These are phyloP conservation scores for Tortrix viridana DNA, from an alignment of 2,888 invertebrate species.

Conservation along the genomic window DNA sequence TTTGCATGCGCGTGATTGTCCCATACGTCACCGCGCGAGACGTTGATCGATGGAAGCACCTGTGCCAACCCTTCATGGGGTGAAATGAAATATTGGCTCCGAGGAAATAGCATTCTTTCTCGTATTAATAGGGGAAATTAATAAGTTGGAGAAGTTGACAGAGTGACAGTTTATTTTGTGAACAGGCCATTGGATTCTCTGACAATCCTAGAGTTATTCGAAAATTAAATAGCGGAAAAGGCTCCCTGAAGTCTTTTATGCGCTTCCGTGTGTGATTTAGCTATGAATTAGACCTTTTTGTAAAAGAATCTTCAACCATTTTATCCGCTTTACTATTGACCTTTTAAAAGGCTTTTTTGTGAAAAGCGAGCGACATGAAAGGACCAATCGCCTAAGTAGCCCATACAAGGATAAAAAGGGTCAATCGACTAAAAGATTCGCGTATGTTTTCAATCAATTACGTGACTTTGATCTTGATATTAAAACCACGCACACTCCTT, in stretches of 20 bases:
- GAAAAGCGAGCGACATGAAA: constrained; percentile 38
- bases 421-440: constrained; percentile 39
- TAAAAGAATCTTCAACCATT: not conserved
- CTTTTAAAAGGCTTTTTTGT: constrained; percentile 33
- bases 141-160: constrained; percentile 26
- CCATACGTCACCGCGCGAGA: constrained; percentile 82
- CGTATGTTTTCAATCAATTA: constrained; percentile 35
- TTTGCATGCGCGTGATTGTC: constrained; percentile 78
- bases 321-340: constrained; percentile 13
- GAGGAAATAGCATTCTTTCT: constrained; percentile 19
- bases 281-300: too few species aligned
- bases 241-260: too few species aligned
- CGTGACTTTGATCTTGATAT: constrained; percentile 36
- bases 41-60: constrained; percentile 80
- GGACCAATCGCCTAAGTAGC: constrained; percentile 42
- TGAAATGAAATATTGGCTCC: constrained; percentile 30
- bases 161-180: constrained; percentile 22
- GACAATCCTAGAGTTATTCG: too few species aligned
- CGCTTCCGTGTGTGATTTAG: too few species aligned
- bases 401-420: constrained; percentile 33
- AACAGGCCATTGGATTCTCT: not conserved
- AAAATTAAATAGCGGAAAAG: too few species aligned
- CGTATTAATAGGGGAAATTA: constrained; percentile 36
- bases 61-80: constrained; percentile 63
- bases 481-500: constrained; percentile 7